Conservation (phyloP, 2,888 invertebrate species). For the Nephrotoma guestfalica region DNA sequence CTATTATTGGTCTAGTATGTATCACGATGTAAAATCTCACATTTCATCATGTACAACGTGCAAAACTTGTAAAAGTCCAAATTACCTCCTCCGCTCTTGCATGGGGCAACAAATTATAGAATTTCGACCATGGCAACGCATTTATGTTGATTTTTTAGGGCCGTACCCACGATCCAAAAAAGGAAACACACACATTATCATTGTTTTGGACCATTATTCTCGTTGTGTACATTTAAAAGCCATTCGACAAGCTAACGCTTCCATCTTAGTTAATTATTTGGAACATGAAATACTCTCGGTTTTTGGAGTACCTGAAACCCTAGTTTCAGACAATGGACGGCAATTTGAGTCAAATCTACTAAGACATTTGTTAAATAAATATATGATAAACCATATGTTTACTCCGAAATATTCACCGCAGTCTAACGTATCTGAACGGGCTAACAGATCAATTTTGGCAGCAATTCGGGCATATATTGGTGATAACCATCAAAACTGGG, state of each 20-base stretch:
- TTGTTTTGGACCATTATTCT: no score
- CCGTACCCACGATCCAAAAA: no score
- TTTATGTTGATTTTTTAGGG: background rate
- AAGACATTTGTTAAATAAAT: background rate
- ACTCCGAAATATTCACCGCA: background rate
- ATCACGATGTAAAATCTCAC: background rate
- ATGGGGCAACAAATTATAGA: background rate
- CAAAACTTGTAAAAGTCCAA: background rate
- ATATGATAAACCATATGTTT: background rate
- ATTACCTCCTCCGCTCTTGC: background rate
- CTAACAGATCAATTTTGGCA: background rate
- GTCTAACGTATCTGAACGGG: background rate
- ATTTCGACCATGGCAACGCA: background rate
- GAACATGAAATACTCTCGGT: background rate
- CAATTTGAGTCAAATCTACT: background rate
- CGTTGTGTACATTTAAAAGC: no score
- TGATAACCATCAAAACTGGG: background rate
- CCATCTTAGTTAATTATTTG: background rate
- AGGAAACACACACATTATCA: no score
- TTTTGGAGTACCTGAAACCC: background rate
- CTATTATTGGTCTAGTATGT: background rate
- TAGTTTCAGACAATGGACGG: background rate
- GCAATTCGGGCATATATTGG: slow-evolving; percentile 1
- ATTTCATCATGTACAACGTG: background rate
- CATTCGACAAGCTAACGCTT: background rate